Evolutionary conservation across 1,140 invertebrate species (phyloP), one percentile per base, ranked within the genome.

Genomic region (Harpegnathos saltator): DNA sequence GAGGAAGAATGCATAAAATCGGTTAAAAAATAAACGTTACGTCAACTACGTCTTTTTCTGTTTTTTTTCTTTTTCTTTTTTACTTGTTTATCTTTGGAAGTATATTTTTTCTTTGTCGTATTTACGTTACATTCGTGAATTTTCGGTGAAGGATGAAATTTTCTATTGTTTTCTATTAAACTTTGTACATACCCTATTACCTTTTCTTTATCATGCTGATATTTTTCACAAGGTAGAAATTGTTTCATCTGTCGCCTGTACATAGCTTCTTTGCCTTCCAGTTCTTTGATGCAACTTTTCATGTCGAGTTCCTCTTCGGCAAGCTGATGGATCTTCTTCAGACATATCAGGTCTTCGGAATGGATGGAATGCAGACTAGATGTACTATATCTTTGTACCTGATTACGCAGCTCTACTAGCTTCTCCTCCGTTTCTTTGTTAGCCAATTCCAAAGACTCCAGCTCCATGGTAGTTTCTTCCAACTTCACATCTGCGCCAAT

Each of bases 401-500:
- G 89, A 0, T 85, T 84, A 52, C 92, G 87, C 4, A 94, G 52
- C 5, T 58, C 17, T 2, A 56, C 59, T 0, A 93, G 80, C 24
- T 85, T 85, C 12, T 90, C 63, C 1, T 89, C 75, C 59, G 93
- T 85, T 38, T 94, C 93, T 1, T 86, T 74, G 59, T 94, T 94
- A 7, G 68, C 59, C 1, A 84, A 33, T 33, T 89, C 85, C 0
- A 94, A 24, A 1, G 89, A 92, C 9, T 91, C 90, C 9, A 94
- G 65, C 38, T 92, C 84, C 84, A 91, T 91, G 11, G 69, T 85
- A 2, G 83, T 83, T 71, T 94, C 92, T 74, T 94, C 90, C 2
- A 94, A 74, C 61, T 92, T 84, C 1, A 93, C 85, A 17, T 93
- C 93, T 1, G 91, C 86, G 2, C 85, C 83, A 24, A 94, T 93